A percentile compares a stretch with the other conserved stretches of the same genome.
phyloP scores from a whole-genome alignment of 1,140 invertebrate genomes.

The Lucilia cuprina region DNA sequence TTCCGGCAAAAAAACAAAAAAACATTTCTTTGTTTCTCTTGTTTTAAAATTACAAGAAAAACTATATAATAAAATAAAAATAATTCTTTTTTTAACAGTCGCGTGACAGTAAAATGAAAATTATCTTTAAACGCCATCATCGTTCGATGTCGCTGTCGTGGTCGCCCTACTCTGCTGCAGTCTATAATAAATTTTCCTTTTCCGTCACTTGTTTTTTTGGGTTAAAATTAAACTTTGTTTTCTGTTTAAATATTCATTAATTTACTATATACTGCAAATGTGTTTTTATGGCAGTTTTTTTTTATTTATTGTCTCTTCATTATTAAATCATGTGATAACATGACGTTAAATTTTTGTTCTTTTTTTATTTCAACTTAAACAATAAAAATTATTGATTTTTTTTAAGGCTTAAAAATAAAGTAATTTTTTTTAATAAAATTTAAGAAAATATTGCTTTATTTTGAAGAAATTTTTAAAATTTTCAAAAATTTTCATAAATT shows the following conservation, averaged over 20 bases:
- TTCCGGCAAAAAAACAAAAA: too few species aligned
- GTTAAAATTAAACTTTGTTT: not conserved
- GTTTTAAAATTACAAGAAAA: too few species aligned
- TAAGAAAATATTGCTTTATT: too few species aligned
- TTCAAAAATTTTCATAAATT: too few species aligned
- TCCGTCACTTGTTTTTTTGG: not conserved
- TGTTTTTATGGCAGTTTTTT: not conserved
- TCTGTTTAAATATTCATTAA: conserved; percentile 2
- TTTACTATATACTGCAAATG: not conserved
- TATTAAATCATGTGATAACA: not conserved
- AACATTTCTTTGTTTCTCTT: too few species aligned
- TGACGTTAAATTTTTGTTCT: not conserved
- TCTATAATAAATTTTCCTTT: not conserved
- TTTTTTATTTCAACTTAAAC: not conserved
- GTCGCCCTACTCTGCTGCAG: not conserved
- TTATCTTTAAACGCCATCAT: not conserved
- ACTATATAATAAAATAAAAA: too few species aligned
- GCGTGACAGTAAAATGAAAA: not conserved
- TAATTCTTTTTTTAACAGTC: not conserved
- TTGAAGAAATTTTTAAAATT: too few species aligned
- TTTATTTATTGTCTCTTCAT: not conserved
- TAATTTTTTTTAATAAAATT: too few species aligned
- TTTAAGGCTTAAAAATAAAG: too few species aligned
- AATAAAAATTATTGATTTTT: not conserved
- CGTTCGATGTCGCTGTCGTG: not conserved